These are phyloP conservation scores for Xiphophorus maculatus DNA, from an alignment of 2,113 vertebrate species.

Conservation along the genomic window DNA sequence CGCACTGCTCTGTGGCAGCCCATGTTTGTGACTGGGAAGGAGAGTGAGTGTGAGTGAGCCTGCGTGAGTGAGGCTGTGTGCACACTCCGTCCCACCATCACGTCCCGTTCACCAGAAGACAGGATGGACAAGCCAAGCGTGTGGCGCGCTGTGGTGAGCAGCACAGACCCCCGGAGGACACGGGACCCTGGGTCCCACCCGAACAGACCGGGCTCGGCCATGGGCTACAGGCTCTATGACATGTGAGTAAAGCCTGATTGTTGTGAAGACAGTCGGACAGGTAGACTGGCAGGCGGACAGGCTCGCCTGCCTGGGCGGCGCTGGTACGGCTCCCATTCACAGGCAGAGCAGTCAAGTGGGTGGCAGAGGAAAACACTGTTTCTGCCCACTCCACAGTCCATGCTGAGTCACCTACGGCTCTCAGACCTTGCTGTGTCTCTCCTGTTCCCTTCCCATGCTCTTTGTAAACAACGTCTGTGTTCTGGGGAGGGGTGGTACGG, in stretches of 20 bases:
- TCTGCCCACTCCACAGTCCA: conserved; percentile 29
- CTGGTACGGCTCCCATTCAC: conserved; percentile 50
- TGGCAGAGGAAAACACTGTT: conserved; percentile 31
- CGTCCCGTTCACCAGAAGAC: conserved; percentile 59
- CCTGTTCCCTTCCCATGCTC: conserved; percentile 41
- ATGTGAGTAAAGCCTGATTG: conserved; percentile 77
- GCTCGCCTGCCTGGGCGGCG: conserved; percentile 8
- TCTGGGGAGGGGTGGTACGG: conserved; percentile 40
- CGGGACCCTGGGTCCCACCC: conserved; percentile 63
- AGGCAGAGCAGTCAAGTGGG: conserved; percentile 36
- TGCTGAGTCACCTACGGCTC: conserved; percentile 71
- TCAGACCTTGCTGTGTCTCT: conserved; percentile 59
- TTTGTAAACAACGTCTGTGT: conserved; percentile 63
- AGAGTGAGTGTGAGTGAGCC: conserved; percentile 58
- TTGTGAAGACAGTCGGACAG: neutral
- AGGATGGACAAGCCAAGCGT: conserved; percentile 80
- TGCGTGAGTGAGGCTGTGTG: conserved; percentile 57
- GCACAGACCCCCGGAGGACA: conserved; percentile 67
- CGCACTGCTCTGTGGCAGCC: conserved; percentile 61
- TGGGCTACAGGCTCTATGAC: conserved; percentile 80
- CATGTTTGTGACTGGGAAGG: conserved; percentile 73
- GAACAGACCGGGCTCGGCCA: conserved; percentile 71
- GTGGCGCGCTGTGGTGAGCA: conserved; percentile 78
- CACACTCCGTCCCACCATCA: conserved; percentile 55
- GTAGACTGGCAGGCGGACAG: neutral